Evolutionary conservation across 2,797 vertebrate genomes (phyloP), one percentile per base, ranked within the genome.

Genomic region (Sebastes ruberrimus): DNA sequence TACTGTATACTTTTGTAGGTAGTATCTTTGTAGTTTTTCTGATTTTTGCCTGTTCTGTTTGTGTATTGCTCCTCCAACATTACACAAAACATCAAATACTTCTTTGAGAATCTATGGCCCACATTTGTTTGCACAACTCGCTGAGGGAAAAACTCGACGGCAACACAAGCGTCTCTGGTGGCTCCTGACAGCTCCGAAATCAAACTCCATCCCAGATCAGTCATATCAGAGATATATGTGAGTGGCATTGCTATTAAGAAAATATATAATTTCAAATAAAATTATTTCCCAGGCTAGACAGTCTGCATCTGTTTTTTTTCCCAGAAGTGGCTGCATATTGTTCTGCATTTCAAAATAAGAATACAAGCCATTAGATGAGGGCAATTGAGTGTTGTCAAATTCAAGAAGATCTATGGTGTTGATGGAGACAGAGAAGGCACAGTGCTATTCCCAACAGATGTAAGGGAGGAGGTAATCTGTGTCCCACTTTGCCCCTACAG

Each of bases 351-450:
- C 84, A 76, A 75, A 86, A 81, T 82, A 59, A 78, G 74, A 85
- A 89, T 80, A 83, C 76, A 87, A 89, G 76, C 78, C 86, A 90
- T 93, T 93, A 91, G 88, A 91, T 76, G 83, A 78, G 83, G 77
- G 78, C 84, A 92, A 93, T 85, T 90, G 91, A 92, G 82, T 90
- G 83, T 74, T 91, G 90, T 93, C 92, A 91, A 86, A 92, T 92
- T 89, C 84, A 79, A 74, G 81, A 94, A 88, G 90, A 91, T 92
- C 82, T 88, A 92, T 90, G 81, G 56, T 56, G 81, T 66, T 88
- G 86, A 87, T 78, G 64, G 65, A 83, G 66, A 76, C 64, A 33
- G 68, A 86, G 76, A 81, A 86, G 66, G 71, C 30, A n/a, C 30
- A 16, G 32, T 22, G 52, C 42, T 71, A 62, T 81, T 85, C 79